Conservation (phyloP, 1,140 invertebrate genomes). For the Drosophila pruinosa region DNA sequence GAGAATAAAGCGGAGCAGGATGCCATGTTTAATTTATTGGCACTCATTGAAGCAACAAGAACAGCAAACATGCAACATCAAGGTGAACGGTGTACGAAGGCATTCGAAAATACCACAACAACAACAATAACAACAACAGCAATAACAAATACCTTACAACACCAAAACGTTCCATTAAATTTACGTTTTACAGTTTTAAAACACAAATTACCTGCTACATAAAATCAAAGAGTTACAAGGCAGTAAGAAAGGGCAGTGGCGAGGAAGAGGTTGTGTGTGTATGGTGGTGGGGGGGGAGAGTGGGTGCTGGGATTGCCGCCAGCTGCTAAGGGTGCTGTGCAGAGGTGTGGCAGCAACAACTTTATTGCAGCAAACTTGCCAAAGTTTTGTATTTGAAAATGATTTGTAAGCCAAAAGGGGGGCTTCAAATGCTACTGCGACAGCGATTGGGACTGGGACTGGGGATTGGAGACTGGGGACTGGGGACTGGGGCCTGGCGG, state of each 20-base stretch:
- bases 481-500: not conserved
- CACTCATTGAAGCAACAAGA: not conserved
- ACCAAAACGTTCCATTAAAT: constrained; percentile 79
- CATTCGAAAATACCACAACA: constrained; percentile 28
- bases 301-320: not conserved
- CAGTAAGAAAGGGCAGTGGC: constrained; percentile 15
- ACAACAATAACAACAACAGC: constrained; percentile 21
- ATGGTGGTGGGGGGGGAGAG: not conserved
- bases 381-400: constrained; percentile 76
- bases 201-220: constrained; percentile 75
- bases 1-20: not conserved
- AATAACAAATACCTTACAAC: constrained; percentile 52
- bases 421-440: not conserved
- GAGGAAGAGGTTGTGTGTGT: too few species aligned
- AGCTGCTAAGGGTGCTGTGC: constrained; percentile 1
- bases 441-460: not conserved
- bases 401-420: constrained; percentile 53
- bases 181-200: constrained; percentile 76
- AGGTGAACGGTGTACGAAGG: constrained; percentile 8
- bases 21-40: constrained; percentile 20
- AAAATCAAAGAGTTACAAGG: constrained; percentile 64
- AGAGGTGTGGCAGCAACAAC: constrained; percentile 62
- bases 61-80: constrained; percentile 2
- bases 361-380: constrained; percentile 72
- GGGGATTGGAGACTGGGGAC: not conserved